Evolutionary conservation across 2,113 vertebrate species (phyloP).

Genomic region (Trogon surrucura): DNA sequence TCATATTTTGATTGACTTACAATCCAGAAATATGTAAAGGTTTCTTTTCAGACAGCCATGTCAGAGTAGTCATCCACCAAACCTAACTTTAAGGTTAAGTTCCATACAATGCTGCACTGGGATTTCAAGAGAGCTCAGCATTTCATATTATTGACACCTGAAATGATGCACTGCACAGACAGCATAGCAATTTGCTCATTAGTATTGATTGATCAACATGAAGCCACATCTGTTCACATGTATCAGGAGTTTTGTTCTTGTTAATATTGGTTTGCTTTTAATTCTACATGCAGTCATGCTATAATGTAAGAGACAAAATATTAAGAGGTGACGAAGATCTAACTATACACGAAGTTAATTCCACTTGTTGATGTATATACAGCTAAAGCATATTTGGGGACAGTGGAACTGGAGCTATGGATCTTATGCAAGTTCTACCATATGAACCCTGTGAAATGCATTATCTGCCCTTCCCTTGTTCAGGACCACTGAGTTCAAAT

Average conservation of each 20-base stretch:
- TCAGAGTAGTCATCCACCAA: neutral
- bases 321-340: neutral
- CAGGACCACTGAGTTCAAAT: neutral
- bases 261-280: neutral
- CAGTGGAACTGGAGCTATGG: neutral
- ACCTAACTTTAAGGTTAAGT: neutral
- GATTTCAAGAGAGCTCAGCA: neutral
- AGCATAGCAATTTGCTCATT: neutral
- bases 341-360: neutral
- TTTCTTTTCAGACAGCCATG: neutral
- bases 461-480: neutral
- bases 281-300: neutral
- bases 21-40: neutral
- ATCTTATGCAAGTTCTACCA: neutral
- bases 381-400: neutral
- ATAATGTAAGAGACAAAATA: neutral
- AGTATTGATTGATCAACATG: neutral
- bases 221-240: neutral
- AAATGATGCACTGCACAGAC: neutral
- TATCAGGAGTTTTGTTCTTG: neutral
- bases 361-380: neutral
- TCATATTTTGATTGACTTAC: neutral
- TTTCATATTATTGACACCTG: neutral
- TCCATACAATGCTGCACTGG: neutral
- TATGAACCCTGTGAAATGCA: neutral